phyloP scores from a whole-genome alignment of 2,888 invertebrate genomes.

The Xanthia icteritia region DNA sequence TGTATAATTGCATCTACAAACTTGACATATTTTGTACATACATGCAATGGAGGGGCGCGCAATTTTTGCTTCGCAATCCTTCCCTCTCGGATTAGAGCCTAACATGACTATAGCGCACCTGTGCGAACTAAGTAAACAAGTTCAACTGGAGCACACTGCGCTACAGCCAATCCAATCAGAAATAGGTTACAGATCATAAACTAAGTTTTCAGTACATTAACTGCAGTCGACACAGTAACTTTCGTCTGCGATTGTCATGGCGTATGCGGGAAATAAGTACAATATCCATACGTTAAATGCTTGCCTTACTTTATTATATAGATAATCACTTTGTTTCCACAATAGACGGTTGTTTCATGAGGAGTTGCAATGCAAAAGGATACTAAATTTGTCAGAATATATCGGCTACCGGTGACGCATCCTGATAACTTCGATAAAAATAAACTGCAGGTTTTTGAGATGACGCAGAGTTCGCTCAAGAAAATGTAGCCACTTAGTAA shows the following conservation, averaged over 20 bases:
- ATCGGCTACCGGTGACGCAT: constrained; percentile 56
- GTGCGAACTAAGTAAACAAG: constrained; percentile 32
- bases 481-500: constrained; percentile 35
- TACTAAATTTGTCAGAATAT: constrained; percentile 42
- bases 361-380: constrained; percentile 26
- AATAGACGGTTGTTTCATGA: constrained; percentile 33
- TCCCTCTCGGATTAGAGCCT: background rate
- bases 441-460: constrained; percentile 38
- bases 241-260: constrained; percentile 49
- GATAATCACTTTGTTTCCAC: constrained; percentile 32
- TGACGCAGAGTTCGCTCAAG: constrained; percentile 29
- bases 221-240: constrained; percentile 52
- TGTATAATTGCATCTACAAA: constrained; percentile 6
- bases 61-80: background rate
- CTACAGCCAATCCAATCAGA: constrained; percentile 30
- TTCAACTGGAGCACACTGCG: constrained; percentile 25
- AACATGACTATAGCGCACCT: background rate
- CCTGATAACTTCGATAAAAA: constrained; percentile 54
- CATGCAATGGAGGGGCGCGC: background rate
- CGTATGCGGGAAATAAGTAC: constrained; percentile 49
- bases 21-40: background rate
- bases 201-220: constrained; percentile 60
- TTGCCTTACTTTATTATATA: constrained; percentile 24
- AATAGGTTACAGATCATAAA: constrained; percentile 57
- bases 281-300: constrained; percentile 21